phyloP scores from a whole-genome alignment of 2,888 invertebrate species.

The Nephrotoma guestfalica region DNA sequence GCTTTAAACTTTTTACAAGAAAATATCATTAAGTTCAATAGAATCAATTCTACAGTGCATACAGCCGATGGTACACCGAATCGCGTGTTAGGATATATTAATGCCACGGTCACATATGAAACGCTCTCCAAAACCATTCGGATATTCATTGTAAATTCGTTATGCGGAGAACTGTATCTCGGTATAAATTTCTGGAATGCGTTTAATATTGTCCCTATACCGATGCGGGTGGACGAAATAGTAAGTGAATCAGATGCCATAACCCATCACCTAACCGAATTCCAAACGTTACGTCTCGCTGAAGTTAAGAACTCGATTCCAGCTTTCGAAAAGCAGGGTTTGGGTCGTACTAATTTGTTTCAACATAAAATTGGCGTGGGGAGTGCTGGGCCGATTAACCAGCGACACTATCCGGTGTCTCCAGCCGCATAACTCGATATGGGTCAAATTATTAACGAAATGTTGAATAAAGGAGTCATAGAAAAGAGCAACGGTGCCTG shows the following conservation, averaged over 20 bases:
- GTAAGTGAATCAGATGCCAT: neutral
- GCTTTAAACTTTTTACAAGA: neutral
- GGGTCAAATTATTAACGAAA: constrained; percentile 13
- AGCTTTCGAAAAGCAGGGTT: neutral
- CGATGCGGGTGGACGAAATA: neutral
- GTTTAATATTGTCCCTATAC: neutral
- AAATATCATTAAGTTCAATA: neutral
- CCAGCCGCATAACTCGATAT: constrained; percentile 14
- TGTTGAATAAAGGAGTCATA: constrained; percentile 14
- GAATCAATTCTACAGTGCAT: neutral
- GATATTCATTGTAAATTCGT: neutral
- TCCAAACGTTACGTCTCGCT: neutral
- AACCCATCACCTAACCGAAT: neutral
- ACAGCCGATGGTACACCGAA: neutral
- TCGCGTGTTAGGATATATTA: neutral
- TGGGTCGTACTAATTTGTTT: neutral
- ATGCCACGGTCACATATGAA: neutral
- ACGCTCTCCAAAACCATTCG: neutral
- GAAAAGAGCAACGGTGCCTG: constrained; percentile 13
- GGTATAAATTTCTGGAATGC: neutral
- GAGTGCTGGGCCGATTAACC: constrained; percentile 8
- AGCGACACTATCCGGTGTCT: constrained; percentile 17
- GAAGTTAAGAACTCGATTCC: neutral
- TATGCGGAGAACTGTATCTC: neutral
- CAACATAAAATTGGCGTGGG: neutral